Percentiles rank a stretch among this genome's conserved stretches.
Evolutionary conservation across 2,797 vertebrate genomes (phyloP).

Genomic region (Phoeniculus purpureus): DNA sequence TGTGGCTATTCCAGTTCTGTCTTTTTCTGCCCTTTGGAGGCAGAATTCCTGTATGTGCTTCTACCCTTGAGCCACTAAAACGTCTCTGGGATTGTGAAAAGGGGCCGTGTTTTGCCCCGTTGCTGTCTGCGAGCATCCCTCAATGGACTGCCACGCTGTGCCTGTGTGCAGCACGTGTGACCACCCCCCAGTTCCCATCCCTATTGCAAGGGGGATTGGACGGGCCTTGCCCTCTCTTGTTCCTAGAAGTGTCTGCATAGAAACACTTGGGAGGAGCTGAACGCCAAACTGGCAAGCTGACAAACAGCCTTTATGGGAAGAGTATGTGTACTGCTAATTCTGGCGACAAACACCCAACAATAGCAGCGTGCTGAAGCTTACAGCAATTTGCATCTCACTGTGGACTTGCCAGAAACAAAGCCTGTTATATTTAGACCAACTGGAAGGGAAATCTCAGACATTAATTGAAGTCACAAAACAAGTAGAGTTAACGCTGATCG

Average conservation of each 20-base stretch:
- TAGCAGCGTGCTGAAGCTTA: slow-evolving; percentile 43
- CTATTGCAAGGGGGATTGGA: not conserved
- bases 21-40: fast-evolving
- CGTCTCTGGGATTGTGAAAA: not conserved
- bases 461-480: slow-evolving; percentile 15
- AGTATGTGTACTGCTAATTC: slow-evolving; percentile 53
- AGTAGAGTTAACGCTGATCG: slow-evolving; percentile 24
- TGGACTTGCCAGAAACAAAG: slow-evolving; percentile 43
- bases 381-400: slow-evolving; percentile 46
- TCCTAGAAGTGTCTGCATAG: slow-evolving; percentile 19
- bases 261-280: slow-evolving; percentile 26
- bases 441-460: slow-evolving; percentile 33
- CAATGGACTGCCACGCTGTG: fast-evolving
- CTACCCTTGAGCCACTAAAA: not conserved
- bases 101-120: fast-evolving
- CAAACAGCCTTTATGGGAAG: slow-evolving; percentile 45
- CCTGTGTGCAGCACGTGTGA: not conserved
- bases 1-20: not conserved
- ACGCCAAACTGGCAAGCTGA: slow-evolving; percentile 24
- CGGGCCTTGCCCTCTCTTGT: not conserved
- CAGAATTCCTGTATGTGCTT: not conserved
- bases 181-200: not conserved
- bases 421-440: slow-evolving; percentile 44
- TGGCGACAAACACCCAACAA: slow-evolving; percentile 60
- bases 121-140: not conserved